phyloP scores from a whole-genome alignment of 2,113 vertebrate species.

The Chauna torquata region DNA sequence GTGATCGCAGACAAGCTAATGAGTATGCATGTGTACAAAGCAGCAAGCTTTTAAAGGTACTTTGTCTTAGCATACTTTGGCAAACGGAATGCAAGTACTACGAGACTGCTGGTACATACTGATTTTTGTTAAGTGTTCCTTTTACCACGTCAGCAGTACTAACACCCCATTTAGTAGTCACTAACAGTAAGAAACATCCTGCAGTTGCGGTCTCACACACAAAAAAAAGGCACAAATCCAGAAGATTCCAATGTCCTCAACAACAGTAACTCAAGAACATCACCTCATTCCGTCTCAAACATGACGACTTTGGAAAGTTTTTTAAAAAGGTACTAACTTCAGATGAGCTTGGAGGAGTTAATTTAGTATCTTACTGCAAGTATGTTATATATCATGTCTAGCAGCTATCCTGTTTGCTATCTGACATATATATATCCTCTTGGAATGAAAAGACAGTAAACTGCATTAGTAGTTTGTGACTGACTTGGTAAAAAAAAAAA shows the following conservation, averaged over 20 bases:
- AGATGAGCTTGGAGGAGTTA: not conserved
- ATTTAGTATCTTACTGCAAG: not conserved
- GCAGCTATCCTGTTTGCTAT: not conserved
- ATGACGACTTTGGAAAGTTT: not conserved
- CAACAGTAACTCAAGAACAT: not conserved
- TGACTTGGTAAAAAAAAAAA: not conserved
- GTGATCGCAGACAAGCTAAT: not conserved
- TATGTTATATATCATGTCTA: not conserved
- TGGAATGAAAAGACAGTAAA: not conserved
- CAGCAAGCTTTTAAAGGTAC: not conserved
- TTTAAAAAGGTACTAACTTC: not conserved
- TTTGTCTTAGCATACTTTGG: not conserved
- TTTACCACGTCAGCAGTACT: not conserved
- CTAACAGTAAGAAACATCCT: not conserved
- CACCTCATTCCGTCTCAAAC: not conserved
- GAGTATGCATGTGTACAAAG: fast-evolving
- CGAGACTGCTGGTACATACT: too few relatives aligned
- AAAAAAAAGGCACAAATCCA: not conserved
- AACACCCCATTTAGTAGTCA: not conserved
- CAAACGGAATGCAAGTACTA: not conserved
- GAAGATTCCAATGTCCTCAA: not conserved
- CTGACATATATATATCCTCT: not conserved
- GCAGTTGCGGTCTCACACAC: not conserved
- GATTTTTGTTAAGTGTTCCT: not conserved
- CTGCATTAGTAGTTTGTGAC: not conserved